phyloP scores from a whole-genome alignment of 2,888 invertebrate species.

The Dicroscelio sp. region DNA sequence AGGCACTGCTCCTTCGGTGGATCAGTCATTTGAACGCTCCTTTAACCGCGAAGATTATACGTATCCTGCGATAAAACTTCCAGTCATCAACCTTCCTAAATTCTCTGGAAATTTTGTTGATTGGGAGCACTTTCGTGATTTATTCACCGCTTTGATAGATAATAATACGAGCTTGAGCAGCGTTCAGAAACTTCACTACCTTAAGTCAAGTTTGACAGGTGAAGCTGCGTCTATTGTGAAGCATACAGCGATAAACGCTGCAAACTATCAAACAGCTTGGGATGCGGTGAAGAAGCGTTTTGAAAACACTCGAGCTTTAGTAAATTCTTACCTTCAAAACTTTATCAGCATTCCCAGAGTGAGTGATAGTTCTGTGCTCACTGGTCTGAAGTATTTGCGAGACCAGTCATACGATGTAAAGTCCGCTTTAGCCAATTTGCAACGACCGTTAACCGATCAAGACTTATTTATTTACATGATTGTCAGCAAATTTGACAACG shows the following conservation, averaged over 20 bases:
- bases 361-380: not conserved
- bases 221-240: slow-evolving; percentile 1
- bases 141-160: not conserved
- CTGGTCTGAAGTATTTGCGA: not conserved
- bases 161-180: not conserved
- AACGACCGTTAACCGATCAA: not conserved
- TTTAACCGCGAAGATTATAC: too few species aligned
- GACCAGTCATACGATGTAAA: too few species aligned
- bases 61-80: too few species aligned
- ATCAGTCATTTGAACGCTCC: too few species aligned
- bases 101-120: not conserved
- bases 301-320: slow-evolving; percentile 5
- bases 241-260: not conserved
- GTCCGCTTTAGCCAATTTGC: not conserved
- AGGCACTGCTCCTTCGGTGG: too few species aligned
- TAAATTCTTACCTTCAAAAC: slow-evolving; percentile 4
- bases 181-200: slow-evolving; percentile 5
- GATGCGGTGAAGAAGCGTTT: not conserved
- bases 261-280: slow-evolving; percentile 1
- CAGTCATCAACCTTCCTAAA: not conserved
- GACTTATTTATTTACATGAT: slow-evolving; percentile 42
- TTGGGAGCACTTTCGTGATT: not conserved
- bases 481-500: slow-evolving; percentile 15
- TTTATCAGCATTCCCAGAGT: slow-evolving; percentile 22
- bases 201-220: not conserved